A percentile compares a stretch with the other conserved stretches of the same genome.
Evolutionary conservation across 2,888 invertebrate species (phyloP).

Genomic region (Fragum sueziense): DNA sequence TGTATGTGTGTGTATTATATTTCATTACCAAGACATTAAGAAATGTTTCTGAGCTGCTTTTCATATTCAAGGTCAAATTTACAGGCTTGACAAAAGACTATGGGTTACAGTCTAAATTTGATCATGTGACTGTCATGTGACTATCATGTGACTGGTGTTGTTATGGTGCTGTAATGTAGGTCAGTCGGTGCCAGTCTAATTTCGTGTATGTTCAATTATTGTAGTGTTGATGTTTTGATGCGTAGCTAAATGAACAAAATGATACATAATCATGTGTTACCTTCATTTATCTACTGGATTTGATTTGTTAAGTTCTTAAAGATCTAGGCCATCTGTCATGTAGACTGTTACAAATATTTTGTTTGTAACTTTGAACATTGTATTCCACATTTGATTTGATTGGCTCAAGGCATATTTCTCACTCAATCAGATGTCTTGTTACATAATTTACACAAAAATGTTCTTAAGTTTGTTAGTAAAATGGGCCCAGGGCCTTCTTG

Average conservation of each 20-base stretch:
- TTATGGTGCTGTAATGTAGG: constrained; percentile 25
- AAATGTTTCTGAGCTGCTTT: not conserved
- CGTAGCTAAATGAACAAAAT: not conserved
- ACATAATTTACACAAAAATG: no score
- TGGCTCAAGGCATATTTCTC: no score
- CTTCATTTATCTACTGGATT: not conserved
- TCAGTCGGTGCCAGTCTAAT: constrained; percentile 10
- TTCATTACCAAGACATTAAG: no score
- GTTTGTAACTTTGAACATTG: no score
- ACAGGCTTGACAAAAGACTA: not conserved
- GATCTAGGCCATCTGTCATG: no score
- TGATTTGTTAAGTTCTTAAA: no score
- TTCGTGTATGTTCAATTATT: constrained; percentile 15
- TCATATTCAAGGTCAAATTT: not conserved
- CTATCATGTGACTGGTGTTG: constrained; percentile 24
- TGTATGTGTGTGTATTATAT: no score
- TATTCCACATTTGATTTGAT: no score
- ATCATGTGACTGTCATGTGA: constrained; percentile 16
- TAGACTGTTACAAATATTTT: no score
- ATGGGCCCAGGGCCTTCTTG: no score
- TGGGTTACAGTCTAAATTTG: not conserved
- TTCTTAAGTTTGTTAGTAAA: no score
- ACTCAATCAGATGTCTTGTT: no score
- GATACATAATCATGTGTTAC: not conserved
- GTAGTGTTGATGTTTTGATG: not conserved